phyloP scores from a whole-genome alignment of 2,888 invertebrate genomes.

The Dioctria rufipes region DNA sequence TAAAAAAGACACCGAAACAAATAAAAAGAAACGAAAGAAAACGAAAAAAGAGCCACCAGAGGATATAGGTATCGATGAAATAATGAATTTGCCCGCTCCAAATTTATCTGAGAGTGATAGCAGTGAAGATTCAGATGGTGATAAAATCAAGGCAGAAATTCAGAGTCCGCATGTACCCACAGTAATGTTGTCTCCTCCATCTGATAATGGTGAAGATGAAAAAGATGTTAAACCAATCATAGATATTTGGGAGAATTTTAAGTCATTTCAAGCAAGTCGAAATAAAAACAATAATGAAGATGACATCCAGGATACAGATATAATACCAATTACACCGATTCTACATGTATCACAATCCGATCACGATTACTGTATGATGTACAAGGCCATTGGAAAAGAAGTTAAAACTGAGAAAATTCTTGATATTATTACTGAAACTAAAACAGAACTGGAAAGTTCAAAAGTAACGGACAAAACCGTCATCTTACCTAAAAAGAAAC shows the following conservation, averaged over 20 bases:
- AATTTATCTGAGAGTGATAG: conserved; percentile 90
- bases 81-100: conserved; percentile 82
- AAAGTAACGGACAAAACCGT: conserved; percentile 26
- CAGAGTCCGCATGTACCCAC: conserved; percentile 64
- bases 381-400: conserved; percentile 42
- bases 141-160: conserved; percentile 61
- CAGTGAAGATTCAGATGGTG: conserved; percentile 78
- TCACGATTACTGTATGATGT: conserved; percentile 83
- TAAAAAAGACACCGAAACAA: conserved; percentile 60
- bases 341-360: conserved; percentile 78
- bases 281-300: conserved; percentile 52
- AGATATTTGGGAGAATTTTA: conserved; percentile 68
- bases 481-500: conserved; percentile 72
- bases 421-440: not conserved
- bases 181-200: conserved; percentile 68
- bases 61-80: conserved; percentile 73
- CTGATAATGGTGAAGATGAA: conserved; percentile 65
- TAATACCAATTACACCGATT: conserved; percentile 64
- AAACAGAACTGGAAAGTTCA: not conserved
- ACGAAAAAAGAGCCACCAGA: conserved; percentile 7
- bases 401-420: not conserved
- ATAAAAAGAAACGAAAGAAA: conserved; percentile 56
- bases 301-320: conserved; percentile 55
- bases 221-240: conserved; percentile 62
- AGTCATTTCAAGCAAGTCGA: conserved; percentile 63